Conservation (phyloP, 2,797 vertebrate genomes). For the Semotilus atromaculatus region DNA sequence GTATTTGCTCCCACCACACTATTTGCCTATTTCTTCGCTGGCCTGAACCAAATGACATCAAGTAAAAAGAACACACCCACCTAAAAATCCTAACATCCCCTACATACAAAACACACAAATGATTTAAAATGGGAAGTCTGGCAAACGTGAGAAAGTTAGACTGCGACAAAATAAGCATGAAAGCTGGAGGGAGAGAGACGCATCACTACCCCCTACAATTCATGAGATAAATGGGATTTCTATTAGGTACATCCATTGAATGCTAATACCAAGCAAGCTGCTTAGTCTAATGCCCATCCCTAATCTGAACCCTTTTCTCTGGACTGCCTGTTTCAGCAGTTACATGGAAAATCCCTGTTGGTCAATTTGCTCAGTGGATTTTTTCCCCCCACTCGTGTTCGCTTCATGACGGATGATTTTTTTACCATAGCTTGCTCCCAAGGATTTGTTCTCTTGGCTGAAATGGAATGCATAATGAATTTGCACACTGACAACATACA, state of each 20-base stretch:
- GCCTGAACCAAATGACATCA: slow-evolving; percentile 43
- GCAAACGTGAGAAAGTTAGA: slow-evolving; percentile 12
- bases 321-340: slow-evolving; percentile 42
- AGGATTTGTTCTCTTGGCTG: slow-evolving; percentile 2
- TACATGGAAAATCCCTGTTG: slow-evolving; percentile 40
- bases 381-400: neutral
- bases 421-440: neutral
- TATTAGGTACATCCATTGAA: slow-evolving; percentile 53
- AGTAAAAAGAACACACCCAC: slow-evolving; percentile 41
- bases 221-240: slow-evolving; percentile 50
- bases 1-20: slow-evolving; percentile 49
- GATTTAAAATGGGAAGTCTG: slow-evolving; percentile 1
- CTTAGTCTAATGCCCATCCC: slow-evolving; percentile 54
- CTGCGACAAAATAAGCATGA: slow-evolving; percentile 15
- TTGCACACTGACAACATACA: slow-evolving; percentile 25
- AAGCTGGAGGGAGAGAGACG: slow-evolving; percentile 33
- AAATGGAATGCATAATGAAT: slow-evolving; percentile 25
- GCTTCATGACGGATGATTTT: slow-evolving; percentile 22
- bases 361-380: neutral
- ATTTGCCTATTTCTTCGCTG: slow-evolving; percentile 36
- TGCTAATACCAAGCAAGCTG: slow-evolving; percentile 55
- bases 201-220: slow-evolving; percentile 8
- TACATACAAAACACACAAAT: slow-evolving; percentile 27
- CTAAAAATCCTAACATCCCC: slow-evolving; percentile 18
- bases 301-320: slow-evolving; percentile 53